phyloP scores from a whole-genome alignment of 1,140 invertebrate species.

The Drosophila tani region DNA sequence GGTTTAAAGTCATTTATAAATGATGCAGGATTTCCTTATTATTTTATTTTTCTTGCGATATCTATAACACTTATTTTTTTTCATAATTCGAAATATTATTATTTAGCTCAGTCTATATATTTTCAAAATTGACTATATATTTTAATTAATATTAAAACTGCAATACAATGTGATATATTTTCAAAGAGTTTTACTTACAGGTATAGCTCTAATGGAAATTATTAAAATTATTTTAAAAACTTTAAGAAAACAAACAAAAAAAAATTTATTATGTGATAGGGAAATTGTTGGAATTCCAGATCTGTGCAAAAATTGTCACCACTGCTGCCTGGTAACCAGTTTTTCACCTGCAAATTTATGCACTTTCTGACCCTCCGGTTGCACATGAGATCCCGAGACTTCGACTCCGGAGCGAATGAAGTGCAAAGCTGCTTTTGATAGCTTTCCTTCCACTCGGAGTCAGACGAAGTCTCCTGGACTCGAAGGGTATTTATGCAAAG shows the following conservation, averaged over 20 bases:
- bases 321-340: not conserved
- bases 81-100: not conserved
- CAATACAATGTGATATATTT: no score
- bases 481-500: constrained; percentile 69
- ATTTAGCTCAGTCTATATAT: no score
- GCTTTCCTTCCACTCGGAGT: constrained; percentile 24
- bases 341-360: constrained; percentile 60
- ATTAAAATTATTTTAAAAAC: not conserved
- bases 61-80: no score
- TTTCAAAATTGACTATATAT: no score
- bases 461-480: constrained; percentile 19
- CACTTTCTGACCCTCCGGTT: constrained; percentile 60
- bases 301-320: not conserved
- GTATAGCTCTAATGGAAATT: no score
- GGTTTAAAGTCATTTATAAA: no score
- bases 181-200: no score
- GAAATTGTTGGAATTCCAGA: no score
- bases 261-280: not conserved
- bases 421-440: constrained; percentile 76
- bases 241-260: not conserved
- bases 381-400: constrained; percentile 36
- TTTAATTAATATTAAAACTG: no score
- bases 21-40: no score
- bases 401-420: constrained; percentile 49
- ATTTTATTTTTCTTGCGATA: no score